Conservation (phyloP, 2,113 vertebrate species). For the Scophthalmus maximus region DNA sequence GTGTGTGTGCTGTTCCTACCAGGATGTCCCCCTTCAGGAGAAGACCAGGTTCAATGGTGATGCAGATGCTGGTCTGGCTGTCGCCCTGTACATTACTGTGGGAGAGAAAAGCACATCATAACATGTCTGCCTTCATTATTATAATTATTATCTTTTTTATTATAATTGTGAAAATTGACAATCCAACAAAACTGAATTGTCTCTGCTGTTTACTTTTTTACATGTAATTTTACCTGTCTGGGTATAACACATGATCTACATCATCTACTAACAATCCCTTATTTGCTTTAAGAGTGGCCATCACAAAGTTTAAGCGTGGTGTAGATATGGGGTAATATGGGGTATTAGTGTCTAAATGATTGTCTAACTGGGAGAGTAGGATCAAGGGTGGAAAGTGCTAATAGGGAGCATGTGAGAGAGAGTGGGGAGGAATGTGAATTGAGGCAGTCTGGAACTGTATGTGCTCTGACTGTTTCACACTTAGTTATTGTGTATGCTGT, state of each 20-base stretch:
- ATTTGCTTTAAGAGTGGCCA: slow-evolving; percentile 16
- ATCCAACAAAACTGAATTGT: background rate
- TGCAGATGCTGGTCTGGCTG: slow-evolving; percentile 97
- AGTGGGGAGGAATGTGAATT: slow-evolving; percentile 32
- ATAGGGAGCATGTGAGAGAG: slow-evolving; percentile 64
- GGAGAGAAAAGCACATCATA: slow-evolving; percentile 8
- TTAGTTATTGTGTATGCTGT: slow-evolving; percentile 10
- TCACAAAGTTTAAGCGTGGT: background rate
- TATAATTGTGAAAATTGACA: too few relatives aligned
- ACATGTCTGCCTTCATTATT: background rate
- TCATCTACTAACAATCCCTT: slow-evolving; percentile 5
- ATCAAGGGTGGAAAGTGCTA: slow-evolving; percentile 60
- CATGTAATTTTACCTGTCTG: slow-evolving; percentile 5
- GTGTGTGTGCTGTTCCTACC: slow-evolving; percentile 83
- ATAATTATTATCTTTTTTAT: background rate
- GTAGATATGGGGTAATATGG: slow-evolving; percentile 22
- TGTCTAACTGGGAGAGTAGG: slow-evolving; percentile 30
- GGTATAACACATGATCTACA: slow-evolving; percentile 26
- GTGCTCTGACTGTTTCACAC: slow-evolving; percentile 20
- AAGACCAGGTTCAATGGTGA: slow-evolving; percentile 97
- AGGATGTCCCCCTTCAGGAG: slow-evolving; percentile 97
- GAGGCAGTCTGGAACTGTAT: slow-evolving; percentile 16
- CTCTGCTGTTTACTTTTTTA: background rate
- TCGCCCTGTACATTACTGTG: slow-evolving; percentile 95
- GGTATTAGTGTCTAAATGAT: slow-evolving; percentile 64